Percentiles rank a stretch among this genome's conserved stretches.
Conservation (phyloP, 2,113 vertebrate genomes). For the Cyanistes caeruleus region DNA sequence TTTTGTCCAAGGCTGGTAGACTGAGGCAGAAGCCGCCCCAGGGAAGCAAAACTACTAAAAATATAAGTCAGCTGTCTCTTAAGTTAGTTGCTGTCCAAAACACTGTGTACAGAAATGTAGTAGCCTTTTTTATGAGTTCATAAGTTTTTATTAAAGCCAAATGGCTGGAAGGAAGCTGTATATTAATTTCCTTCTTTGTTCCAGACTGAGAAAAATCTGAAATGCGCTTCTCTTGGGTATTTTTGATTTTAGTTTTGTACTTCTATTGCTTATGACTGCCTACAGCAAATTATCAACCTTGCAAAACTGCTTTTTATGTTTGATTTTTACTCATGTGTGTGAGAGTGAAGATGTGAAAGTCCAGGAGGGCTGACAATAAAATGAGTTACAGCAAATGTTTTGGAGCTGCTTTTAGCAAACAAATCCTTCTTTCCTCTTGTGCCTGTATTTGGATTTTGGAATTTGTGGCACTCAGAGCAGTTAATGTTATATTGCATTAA, state of each 20-base stretch:
- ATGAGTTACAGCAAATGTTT: neutral
- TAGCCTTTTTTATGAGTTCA: conserved; percentile 38
- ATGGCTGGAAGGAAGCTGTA: conserved; percentile 46
- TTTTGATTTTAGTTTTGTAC: conserved; percentile 36
- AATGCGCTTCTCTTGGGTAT: conserved; percentile 42
- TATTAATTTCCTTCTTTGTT: conserved; percentile 57
- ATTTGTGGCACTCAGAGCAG: neutral
- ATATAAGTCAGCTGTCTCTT: conserved; percentile 39
- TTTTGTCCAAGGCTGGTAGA: conserved; percentile 35
- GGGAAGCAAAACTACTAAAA: conserved; percentile 45
- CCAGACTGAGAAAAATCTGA: conserved; percentile 32
- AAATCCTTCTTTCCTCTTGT: neutral
- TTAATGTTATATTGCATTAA: neutral
- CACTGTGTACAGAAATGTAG: neutral
- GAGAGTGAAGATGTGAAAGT: conserved; percentile 5
- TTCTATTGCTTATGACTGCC: conserved; percentile 52
- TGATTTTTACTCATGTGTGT: neutral
- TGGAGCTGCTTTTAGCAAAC: neutral
- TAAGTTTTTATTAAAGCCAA: conserved; percentile 63
- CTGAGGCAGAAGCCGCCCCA: neutral
- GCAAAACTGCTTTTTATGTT: conserved; percentile 19
- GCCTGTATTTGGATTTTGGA: neutral
- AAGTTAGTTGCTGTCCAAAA: conserved; percentile 48
- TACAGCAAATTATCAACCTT: conserved; percentile 60
- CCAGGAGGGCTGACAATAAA: neutral